phyloP scores from a whole-genome alignment of 2,797 vertebrate genomes.

The Naso thynnoides region DNA sequence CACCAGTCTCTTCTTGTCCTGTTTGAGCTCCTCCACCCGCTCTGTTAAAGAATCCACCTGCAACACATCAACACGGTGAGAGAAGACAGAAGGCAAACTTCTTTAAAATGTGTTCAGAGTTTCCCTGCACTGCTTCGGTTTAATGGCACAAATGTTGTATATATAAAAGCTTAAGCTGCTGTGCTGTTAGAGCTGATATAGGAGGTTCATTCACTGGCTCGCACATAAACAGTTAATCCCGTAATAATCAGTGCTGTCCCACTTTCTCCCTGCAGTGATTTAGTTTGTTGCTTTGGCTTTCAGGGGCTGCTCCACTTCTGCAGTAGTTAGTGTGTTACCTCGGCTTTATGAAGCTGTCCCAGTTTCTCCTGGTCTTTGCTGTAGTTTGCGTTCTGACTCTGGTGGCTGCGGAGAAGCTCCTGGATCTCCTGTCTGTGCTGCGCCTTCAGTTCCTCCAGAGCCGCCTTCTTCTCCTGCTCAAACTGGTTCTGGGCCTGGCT shows the following conservation, averaged over 20 bases:
- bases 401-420: slow-evolving; percentile 92
- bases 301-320: slow-evolving; percentile 37
- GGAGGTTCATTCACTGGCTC: slow-evolving; percentile 3
- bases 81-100: too few species aligned
- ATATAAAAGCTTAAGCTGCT: not conserved
- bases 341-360: slow-evolving; percentile 89
- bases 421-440: slow-evolving; percentile 93
- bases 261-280: slow-evolving; percentile 28
- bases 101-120: too few species aligned
- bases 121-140: not conserved
- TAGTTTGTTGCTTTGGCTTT: slow-evolving; percentile 19
- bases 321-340: slow-evolving; percentile 64
- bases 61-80: slow-evolving; percentile 1
- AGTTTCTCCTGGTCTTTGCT: slow-evolving; percentile 94
- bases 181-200: not conserved
- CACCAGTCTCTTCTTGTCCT: slow-evolving; percentile 93
- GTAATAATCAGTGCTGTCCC: slow-evolving; percentile 24
- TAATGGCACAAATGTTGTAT: not conserved
- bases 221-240: slow-evolving; percentile 25
- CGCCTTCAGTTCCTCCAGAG: slow-evolving; percentile 91
- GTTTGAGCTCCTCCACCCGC: slow-evolving; percentile 91
- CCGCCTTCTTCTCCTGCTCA: slow-evolving; percentile 92
- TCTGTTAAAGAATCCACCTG: slow-evolving; percentile 90
- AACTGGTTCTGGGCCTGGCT: slow-evolving; percentile 92
- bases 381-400: slow-evolving; percentile 92